A percentile compares a stretch with the other conserved stretches of the same genome.
phyloP scores from a whole-genome alignment of 2,888 invertebrate genomes.

The Globia sparganii region DNA sequence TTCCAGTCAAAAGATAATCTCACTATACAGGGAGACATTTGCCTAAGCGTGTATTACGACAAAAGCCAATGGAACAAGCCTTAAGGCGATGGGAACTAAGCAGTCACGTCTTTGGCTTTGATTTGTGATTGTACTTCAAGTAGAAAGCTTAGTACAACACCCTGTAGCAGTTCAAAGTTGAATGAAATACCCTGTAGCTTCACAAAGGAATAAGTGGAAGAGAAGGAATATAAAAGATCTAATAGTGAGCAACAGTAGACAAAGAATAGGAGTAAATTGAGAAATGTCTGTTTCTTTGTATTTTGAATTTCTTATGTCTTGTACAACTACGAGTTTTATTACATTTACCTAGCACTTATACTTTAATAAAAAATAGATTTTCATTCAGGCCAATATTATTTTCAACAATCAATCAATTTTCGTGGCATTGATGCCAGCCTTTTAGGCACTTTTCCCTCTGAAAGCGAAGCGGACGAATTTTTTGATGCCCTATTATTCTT shows the following conservation, averaged over 20 bases:
- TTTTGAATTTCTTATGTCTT: neutral
- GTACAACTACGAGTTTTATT: neutral
- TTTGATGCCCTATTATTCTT: neutral
- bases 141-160: conserved; percentile 32
- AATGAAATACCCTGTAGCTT: conserved; percentile 5
- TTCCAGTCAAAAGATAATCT: conserved; percentile 25
- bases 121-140: conserved; percentile 50
- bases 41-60: conserved; percentile 29
- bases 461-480: neutral
- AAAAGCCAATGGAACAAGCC: conserved; percentile 15
- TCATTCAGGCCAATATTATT: neutral
- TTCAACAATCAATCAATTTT: neutral
- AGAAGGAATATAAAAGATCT: conserved; percentile 22
- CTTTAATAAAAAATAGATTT: neutral
- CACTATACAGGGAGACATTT: conserved; percentile 7
- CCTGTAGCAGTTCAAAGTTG: conserved; percentile 17
- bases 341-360: neutral
- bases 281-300: conserved; percentile 4
- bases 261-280: conserved; percentile 13
- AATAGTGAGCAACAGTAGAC: conserved; percentile 18
- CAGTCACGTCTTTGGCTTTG: conserved; percentile 34
- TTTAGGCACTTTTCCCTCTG: neutral
- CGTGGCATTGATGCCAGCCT: neutral
- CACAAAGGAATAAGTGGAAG: conserved; percentile 29
- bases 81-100: conserved; percentile 22